A percentile compares a stretch with the other conserved stretches of the same genome.
Evolutionary conservation across 2,113 vertebrate genomes (phyloP).

Genomic region (Cochlearius cochlearius): DNA sequence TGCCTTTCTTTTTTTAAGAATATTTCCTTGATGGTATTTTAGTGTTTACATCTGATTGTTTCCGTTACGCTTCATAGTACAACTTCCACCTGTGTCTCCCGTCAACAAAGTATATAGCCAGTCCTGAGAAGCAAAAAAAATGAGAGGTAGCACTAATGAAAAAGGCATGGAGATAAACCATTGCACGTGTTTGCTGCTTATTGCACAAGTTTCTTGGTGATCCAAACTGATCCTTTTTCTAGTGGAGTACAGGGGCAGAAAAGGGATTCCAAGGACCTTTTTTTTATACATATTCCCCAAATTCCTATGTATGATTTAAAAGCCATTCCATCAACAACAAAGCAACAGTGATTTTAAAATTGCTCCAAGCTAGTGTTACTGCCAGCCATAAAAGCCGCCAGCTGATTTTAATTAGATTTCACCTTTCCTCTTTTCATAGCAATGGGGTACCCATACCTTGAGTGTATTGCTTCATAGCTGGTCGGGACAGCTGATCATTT

Average conservation of each 20-base stretch:
- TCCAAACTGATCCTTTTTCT: not conserved
- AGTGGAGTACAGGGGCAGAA: not conserved
- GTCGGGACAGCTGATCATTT: constrained; percentile 57
- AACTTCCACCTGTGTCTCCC: not conserved
- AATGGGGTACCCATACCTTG: constrained; percentile 34
- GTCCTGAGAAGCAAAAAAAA: not conserved
- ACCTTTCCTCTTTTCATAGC: constrained; percentile 62
- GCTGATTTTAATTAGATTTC: constrained; percentile 77
- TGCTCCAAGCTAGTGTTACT: constrained; percentile 23
- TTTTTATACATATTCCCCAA: not conserved
- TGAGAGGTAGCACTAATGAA: not conserved
- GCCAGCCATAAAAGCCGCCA: constrained; percentile 64
- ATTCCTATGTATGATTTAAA: constrained; percentile 36
- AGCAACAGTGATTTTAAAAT: constrained; percentile 24
- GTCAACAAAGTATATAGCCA: not conserved
- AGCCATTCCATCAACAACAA: constrained; percentile 27
- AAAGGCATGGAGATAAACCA: not conserved
- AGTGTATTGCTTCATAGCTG: constrained; percentile 26
- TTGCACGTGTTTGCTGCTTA: not conserved
- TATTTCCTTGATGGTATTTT: not conserved
- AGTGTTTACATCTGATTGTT: not conserved
- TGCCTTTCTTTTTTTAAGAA: not conserved
- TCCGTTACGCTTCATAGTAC: not conserved
- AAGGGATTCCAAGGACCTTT: not conserved
- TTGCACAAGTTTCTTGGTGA: not conserved